phyloP scores from a whole-genome alignment of 2,888 invertebrate species.

The Zygogramma bicolorata region DNA sequence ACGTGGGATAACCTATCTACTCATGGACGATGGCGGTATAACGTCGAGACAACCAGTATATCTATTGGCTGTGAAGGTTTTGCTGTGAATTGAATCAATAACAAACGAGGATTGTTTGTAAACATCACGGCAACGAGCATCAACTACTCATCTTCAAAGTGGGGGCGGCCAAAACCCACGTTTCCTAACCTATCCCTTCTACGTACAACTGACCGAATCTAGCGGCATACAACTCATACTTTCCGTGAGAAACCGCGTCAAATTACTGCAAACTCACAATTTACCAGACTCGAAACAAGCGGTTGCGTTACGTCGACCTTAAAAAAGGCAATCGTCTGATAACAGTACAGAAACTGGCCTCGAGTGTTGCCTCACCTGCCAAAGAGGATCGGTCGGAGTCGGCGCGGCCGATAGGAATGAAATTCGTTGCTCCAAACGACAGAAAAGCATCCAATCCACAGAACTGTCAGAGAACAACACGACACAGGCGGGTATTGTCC shows the following conservation, averaged over 20 bases:
- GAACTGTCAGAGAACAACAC: constrained; percentile 17
- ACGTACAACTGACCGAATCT: background rate
- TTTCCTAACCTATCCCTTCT: background rate
- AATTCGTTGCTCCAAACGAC: constrained; percentile 13
- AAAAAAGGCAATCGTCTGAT: constrained; percentile 53
- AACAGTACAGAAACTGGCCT: constrained; percentile 54
- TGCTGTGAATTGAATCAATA: no score
- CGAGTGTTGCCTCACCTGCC: constrained; percentile 55
- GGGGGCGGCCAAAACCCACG: background rate
- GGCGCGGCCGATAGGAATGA: constrained; percentile 22
- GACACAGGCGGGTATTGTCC: background rate
- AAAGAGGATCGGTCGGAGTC: constrained; percentile 55
- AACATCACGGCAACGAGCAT: no score
- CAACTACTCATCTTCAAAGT: no score
- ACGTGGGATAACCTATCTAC: no score
- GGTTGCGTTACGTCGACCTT: constrained; percentile 14
- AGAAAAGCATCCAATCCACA: constrained; percentile 23
- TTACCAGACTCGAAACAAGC: background rate
- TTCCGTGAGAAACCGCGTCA: background rate
- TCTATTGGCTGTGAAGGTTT: no score
- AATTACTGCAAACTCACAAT: background rate
- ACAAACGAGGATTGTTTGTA: no score
- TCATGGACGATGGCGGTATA: no score
- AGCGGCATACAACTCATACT: background rate
- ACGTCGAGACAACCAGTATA: no score